Conservation (phyloP, 2,797 vertebrate genomes). For the Phrynocephalus guinanensis region DNA sequence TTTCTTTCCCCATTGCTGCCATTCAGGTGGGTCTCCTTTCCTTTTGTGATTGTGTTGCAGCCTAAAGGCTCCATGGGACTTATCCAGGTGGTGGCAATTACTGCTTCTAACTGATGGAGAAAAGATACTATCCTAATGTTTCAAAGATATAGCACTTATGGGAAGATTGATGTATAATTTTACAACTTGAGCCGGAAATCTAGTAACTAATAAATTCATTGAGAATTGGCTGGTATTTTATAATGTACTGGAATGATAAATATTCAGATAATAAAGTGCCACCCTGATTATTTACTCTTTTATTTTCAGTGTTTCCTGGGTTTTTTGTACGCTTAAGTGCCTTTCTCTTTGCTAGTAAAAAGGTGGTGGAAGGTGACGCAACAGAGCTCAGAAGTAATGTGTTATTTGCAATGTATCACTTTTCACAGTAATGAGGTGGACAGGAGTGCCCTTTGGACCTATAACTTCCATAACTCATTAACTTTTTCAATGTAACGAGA, state of each 20-base stretch:
- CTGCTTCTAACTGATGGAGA: background rate
- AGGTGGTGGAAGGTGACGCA: background rate
- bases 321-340: background rate
- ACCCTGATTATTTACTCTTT: background rate
- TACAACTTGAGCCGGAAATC: background rate
- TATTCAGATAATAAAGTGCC: background rate
- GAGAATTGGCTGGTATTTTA: background rate
- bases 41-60: background rate
- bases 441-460: too few relatives aligned
- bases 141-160: background rate
- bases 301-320: background rate
- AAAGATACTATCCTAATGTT: background rate
- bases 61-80: too few relatives aligned
- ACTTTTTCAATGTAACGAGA: too few relatives aligned
- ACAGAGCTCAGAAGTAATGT: too few relatives aligned
- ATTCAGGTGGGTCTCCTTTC: background rate
- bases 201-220: background rate
- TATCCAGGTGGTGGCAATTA: background rate
- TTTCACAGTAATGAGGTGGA: too few relatives aligned
- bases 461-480: too few relatives aligned
- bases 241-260: background rate
- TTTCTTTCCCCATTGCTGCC: too few relatives aligned
- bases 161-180: background rate
- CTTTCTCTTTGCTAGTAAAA: background rate
- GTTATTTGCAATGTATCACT: too few relatives aligned